These are phyloP conservation scores for Scytalopus superciliaris DNA, from an alignment of 2,113 vertebrate genomes.

Conservation along the genomic window DNA sequence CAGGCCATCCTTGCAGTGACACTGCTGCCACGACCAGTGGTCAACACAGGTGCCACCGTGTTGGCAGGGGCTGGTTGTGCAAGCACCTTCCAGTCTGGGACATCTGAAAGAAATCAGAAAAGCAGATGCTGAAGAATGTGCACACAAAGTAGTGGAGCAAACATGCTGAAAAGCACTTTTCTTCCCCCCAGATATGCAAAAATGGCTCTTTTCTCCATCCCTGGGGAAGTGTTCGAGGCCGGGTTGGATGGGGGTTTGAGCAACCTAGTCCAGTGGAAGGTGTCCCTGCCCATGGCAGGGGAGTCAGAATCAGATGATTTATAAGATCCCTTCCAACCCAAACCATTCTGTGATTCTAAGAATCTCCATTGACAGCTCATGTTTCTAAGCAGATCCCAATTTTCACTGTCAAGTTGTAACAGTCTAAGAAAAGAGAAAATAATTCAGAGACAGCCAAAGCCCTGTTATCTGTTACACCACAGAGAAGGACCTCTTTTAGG, in stretches of 20 bases:
- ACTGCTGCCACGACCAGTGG: constrained; percentile 96
- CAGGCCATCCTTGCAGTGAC: constrained; percentile 88
- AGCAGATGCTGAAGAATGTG: not conserved
- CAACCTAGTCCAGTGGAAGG: not conserved
- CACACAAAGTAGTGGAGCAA: not conserved
- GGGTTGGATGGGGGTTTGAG: not conserved
- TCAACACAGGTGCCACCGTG: constrained; percentile 91
- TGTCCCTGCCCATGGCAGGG: not conserved
- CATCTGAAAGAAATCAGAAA: constrained; percentile 79
- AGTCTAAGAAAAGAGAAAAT: not conserved
- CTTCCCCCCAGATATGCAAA: not conserved
- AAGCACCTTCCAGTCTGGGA: constrained; percentile 90
- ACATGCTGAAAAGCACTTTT: not conserved
- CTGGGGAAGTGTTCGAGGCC: not conserved
- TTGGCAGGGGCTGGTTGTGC: constrained; percentile 84
- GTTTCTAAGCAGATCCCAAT: not conserved
- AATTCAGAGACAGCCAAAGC: not conserved
- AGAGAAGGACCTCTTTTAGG: not conserved
- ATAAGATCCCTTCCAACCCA: not conserved
- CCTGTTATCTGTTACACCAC: not conserved
- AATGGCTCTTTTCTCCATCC: not conserved
- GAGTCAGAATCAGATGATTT: not conserved
- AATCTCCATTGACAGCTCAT: not conserved
- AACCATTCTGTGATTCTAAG: not conserved
- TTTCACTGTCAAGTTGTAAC: not conserved